Conservation (phyloP, 2,113 vertebrate species). For the Brachyistius frenatus region DNA sequence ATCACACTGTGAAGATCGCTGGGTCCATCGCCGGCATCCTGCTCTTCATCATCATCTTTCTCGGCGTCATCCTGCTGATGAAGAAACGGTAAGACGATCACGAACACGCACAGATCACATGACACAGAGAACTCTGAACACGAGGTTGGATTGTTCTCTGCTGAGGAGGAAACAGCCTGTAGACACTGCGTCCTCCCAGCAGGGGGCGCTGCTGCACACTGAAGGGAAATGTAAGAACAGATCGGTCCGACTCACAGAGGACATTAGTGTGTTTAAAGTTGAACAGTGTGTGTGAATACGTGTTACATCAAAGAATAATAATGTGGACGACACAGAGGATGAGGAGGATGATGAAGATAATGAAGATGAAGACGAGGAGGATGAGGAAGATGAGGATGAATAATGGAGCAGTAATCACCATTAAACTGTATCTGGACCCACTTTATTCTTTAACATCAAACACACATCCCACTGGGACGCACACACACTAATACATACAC, state of each 20-base stretch:
- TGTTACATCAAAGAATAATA: no score
- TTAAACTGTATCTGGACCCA: conserved; percentile 69
- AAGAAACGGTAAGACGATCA: conserved; percentile 72
- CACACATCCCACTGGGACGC: conserved; percentile 59
- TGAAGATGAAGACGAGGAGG: not conserved
- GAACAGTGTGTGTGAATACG: no score
- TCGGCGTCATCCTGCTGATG: conserved; percentile 74
- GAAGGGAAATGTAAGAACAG: no score
- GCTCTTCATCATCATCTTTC: conserved; percentile 80
- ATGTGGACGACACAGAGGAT: no score
- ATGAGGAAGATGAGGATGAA: conserved; percentile 56
- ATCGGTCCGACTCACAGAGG: no score
- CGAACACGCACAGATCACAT: not conserved
- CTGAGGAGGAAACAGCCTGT: no score
- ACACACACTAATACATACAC: conserved; percentile 20
- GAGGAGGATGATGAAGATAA: no score
- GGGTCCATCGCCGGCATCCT: conserved; percentile 69
- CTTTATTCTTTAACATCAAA: conserved; percentile 76
- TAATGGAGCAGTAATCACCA: conserved; percentile 71
- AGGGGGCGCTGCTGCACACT: no score
- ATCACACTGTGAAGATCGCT: conserved; percentile 78
- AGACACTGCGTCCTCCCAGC: no score
- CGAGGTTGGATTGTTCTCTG: no score
- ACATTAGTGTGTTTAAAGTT: no score
- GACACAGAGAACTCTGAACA: conserved; percentile 11